A percentile compares a stretch with the other conserved stretches of the same genome.
phyloP scores from a whole-genome alignment of 2,797 vertebrate genomes.

The Melanogrammus aeglefinus region DNA sequence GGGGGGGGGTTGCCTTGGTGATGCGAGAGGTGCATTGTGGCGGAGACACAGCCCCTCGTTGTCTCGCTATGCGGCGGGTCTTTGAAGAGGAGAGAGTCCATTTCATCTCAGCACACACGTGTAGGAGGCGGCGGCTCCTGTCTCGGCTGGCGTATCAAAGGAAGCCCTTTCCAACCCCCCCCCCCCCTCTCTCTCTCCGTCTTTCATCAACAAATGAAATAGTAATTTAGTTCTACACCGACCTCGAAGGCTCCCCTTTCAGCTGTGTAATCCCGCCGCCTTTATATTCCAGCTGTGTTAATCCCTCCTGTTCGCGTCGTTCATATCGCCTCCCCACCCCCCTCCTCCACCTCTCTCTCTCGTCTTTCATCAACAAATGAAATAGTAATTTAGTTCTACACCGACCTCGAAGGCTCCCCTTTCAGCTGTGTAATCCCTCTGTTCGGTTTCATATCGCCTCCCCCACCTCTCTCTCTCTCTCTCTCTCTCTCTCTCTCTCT shows the following conservation, averaged over 20 bases:
- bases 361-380: slow-evolving; percentile 59
- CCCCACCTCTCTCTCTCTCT: not conserved
- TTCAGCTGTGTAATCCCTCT: slow-evolving; percentile 29
- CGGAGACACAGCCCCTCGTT: not conserved
- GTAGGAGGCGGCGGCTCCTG: not conserved
- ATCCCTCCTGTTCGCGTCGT: no score
- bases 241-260: slow-evolving; percentile 34
- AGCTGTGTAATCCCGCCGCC: slow-evolving; percentile 26
- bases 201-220: slow-evolving; percentile 57
- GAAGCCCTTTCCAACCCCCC: slow-evolving; percentile 16
- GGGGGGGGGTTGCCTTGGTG: no score
- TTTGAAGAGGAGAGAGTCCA: not conserved
- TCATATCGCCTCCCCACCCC: no score
- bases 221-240: slow-evolving; percentile 35
- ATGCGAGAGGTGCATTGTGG: not conserved
- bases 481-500: no score
- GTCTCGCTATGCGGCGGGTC: not conserved
- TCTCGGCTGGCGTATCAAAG: not conserved
- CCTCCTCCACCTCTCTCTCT: no score
- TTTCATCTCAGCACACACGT: not conserved
- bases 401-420: slow-evolving; percentile 31
- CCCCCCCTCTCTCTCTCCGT: slow-evolving; percentile 39
- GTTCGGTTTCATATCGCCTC: not conserved
- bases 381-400: slow-evolving; percentile 42
- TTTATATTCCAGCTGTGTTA: no score